Evolutionary conservation across 2,888 invertebrate species (phyloP), one percentile per base, ranked within the genome.

Genomic region (Yponomeuta plumbellus): DNA sequence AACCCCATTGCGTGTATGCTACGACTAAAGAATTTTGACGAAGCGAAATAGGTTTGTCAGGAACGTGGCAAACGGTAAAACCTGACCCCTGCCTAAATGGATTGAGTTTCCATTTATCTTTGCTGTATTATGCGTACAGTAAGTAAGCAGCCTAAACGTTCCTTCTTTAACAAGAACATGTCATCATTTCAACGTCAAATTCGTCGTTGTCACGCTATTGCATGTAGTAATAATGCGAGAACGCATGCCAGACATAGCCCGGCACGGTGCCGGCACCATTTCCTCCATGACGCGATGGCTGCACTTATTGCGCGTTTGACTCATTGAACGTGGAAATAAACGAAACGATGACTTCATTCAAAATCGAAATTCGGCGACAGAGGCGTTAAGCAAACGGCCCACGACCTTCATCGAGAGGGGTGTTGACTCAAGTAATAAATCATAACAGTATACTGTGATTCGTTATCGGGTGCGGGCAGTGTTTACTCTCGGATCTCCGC

Each of bases 381-480:
- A 13, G 64, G 56, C 64, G 57, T 20, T 56, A 23, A 64, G 26
- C 22, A 64, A 64, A 64, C 22, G 40, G 21, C 44, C 20, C 13
- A 11, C 23, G 40, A 34, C 26, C 56, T 23, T 65, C 56, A 65
- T 57, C 17, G 39, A 11, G 58, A 22, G 22, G 52, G 52, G 10
- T 65, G 65, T 65, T 65, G 65, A 58, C 58, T 58, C n/a, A 20
- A 20, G 34, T 44, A 64, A 67, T 67, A 67, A 64, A 65, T 44
- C 61, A 67, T 64, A 63, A 66, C 52, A 40, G 61, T 61, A 61
- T 66, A n/a, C 52, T 58, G 3, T n/a, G 39, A 11, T 58, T 23
- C 22, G 67, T 64, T 67, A 64, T 67, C 63, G n/a, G 62, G 44
- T 11, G 66, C 63, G 63, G 57, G 65, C 65, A 57, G 65, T 65